These are phyloP conservation scores for Edolisoma coerulescens DNA, from an alignment of 2,113 vertebrate species.

Conservation along the genomic window DNA sequence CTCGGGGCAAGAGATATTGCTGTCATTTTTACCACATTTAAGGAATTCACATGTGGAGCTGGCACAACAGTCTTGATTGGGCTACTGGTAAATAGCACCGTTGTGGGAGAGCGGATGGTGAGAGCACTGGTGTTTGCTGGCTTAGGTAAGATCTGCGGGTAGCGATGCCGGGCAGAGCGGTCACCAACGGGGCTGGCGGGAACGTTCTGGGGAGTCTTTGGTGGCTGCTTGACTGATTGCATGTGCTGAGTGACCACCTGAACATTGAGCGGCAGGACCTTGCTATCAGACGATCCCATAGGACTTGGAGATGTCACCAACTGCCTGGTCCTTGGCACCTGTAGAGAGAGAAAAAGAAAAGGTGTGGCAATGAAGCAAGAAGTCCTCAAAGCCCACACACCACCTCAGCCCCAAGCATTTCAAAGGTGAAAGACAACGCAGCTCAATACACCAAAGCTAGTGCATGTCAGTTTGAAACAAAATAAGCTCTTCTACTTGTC, in stretches of 20 bases:
- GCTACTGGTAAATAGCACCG: constrained; percentile 92
- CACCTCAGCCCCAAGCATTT: background rate
- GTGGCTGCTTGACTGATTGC: constrained; percentile 88
- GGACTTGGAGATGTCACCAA: constrained; percentile 90
- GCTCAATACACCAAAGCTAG: background rate
- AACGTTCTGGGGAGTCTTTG: constrained; percentile 87
- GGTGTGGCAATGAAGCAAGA: background rate
- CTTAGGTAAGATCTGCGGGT: constrained; percentile 94
- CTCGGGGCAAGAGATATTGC: constrained; percentile 88
- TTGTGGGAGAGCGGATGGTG: constrained; percentile 89
- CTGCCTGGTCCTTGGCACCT: constrained; percentile 89
- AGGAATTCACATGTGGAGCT: constrained; percentile 86
- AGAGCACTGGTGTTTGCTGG: constrained; percentile 85
- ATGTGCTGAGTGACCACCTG: constrained; percentile 94
- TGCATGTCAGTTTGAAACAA: background rate
- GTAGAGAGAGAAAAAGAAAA: background rate
- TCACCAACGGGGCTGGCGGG: constrained; percentile 85
- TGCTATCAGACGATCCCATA: constrained; percentile 82
- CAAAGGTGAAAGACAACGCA: background rate
- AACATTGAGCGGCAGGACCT: constrained; percentile 92
- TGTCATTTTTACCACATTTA: constrained; percentile 95
- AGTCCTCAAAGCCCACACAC: background rate
- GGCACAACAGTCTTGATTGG: constrained; percentile 94
- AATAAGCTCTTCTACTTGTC: background rate
- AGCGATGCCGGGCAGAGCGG: constrained; percentile 89